A percentile compares a stretch with the other conserved stretches of the same genome.
phyloP scores from a whole-genome alignment of 2,888 invertebrate species.

The Latrodectus elegans region DNA sequence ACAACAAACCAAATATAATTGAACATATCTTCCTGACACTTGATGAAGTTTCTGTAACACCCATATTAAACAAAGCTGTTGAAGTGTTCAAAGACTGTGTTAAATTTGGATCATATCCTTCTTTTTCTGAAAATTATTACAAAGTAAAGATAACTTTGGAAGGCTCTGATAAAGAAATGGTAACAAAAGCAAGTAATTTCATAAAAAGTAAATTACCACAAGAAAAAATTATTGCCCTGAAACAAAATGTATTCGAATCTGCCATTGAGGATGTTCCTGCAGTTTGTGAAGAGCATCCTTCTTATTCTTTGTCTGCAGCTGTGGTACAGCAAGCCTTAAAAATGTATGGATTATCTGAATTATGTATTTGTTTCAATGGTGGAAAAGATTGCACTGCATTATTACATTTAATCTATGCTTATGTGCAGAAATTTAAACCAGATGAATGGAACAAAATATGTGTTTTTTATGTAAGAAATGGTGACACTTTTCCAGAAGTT shows the following conservation, averaged over 20 bases:
- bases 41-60: constrained; percentile 73
- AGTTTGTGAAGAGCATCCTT: neutral
- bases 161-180: constrained; percentile 74
- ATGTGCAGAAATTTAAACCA: constrained; percentile 74
- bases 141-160: constrained; percentile 78
- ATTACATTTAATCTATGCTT: constrained; percentile 82
- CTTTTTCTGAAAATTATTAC: constrained; percentile 77
- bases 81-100: constrained; percentile 76
- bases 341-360: constrained; percentile 77
- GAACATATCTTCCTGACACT: constrained; percentile 52
- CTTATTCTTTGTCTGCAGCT: neutral
- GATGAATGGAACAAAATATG: constrained; percentile 75
- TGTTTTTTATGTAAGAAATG: constrained; percentile 87
- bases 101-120: constrained; percentile 80
- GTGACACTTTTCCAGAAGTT: constrained; percentile 87
- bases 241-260: constrained; percentile 16
- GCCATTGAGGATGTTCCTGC: constrained; percentile 27
- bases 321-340: neutral
- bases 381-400: constrained; percentile 98
- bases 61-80: constrained; percentile 76
- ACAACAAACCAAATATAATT: constrained; percentile 16
- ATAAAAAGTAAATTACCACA: constrained; percentile 74
- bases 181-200: constrained; percentile 75
- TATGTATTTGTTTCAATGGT: constrained; percentile 96
- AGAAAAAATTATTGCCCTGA: constrained; percentile 74